Base-by-base conservation (phyloP, 1,140 invertebrate genomes). In the Drosophila eugracilis region DNA sequence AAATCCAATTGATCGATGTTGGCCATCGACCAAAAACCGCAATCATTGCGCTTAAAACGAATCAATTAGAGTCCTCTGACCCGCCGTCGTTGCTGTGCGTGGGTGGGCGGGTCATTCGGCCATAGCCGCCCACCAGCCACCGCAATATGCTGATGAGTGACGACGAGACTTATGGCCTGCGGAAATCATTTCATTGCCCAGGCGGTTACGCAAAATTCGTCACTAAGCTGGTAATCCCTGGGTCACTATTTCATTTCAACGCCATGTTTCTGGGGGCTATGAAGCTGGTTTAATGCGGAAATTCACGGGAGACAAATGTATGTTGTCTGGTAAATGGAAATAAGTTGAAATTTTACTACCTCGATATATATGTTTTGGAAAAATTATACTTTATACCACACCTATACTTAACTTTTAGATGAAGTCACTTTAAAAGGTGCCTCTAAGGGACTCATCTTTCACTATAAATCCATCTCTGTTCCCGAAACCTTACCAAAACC, bases 31-130 rank as follows among this genome's bases (percentile, higher is more conserved):
- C 57, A 21, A 73, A 67, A 81, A 71, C 73, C 73, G 19, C 77
- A 80, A 80, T 80, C 63, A 75, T 63, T 47, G 53, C 19, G 45
- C 69, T 63, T 53, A 59, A 73, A 70, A 32, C 58, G 75, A 67
- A 85, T 83, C 80, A 84, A 83, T 83, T 78, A 70, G 36, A 62
- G 58, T 48, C 37, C 26, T 67, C 9, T 32, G 45, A 41, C 21
- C 62, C 24, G 24, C 21, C 32, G 34, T 48, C 55, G 49, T 50
- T 66, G 32, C 17, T 22, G 19, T 22, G 19, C 15, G 17, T 19
- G 37, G 39, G 39, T 5, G 9, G 17, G 12, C 1, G 4, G 5
- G 39, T 19, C 5, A 32, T 6, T 12, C 19, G 9, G n/a, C 17
- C 2, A n/a, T 30, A 15, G 21, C 14, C 26, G 12, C 21, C 39